Percentiles rank a stretch among this genome's conserved stretches.
Evolutionary conservation across 2,113 vertebrate genomes (phyloP).

Genomic region (Melanotaenia duboulayi): DNA sequence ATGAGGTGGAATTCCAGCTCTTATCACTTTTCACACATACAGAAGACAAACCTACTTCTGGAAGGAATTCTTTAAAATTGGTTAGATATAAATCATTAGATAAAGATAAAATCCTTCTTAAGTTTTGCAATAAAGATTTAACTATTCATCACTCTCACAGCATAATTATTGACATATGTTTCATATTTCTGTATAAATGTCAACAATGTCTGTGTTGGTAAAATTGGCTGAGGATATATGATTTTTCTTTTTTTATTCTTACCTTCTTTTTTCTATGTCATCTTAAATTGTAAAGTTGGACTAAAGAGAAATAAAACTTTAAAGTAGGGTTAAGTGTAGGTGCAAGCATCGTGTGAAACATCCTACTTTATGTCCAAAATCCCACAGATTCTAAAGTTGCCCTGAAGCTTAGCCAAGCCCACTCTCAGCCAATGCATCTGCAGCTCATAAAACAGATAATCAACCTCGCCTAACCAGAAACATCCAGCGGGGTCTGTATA

Average conservation of each 20-base stretch:
- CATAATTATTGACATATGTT: constrained; percentile 24
- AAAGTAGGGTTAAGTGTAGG: constrained; percentile 26
- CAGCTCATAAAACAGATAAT: constrained; percentile 65
- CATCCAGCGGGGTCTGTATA: constrained; percentile 27
- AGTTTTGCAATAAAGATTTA: constrained; percentile 21
- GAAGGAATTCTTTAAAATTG: constrained; percentile 47
- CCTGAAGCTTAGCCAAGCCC: constrained; percentile 27
- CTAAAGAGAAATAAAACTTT: constrained; percentile 24
- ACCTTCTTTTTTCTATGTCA: not conserved
- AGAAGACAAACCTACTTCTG: constrained; percentile 49
- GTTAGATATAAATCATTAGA: constrained; percentile 45
- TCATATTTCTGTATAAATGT: constrained; percentile 20
- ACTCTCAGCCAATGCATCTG: constrained; percentile 53
- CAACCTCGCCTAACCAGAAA: constrained; percentile 47
- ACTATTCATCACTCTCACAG: constrained; percentile 2
- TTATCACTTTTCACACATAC: constrained; percentile 48
- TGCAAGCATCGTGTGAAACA: constrained; percentile 25
- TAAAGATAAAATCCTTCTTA: constrained; percentile 13
- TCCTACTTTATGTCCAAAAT: constrained; percentile 16
- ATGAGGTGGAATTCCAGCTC: constrained; percentile 49
- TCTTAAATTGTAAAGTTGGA: constrained; percentile 9
- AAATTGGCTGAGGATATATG: not conserved
- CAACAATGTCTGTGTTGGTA: constrained; percentile 10
- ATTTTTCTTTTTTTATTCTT: not conserved
- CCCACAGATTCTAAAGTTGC: constrained; percentile 17